These are phyloP conservation scores for Elanus axillaris DNA, from an alignment of 2,113 vertebrate species.

Conservation along the genomic window DNA sequence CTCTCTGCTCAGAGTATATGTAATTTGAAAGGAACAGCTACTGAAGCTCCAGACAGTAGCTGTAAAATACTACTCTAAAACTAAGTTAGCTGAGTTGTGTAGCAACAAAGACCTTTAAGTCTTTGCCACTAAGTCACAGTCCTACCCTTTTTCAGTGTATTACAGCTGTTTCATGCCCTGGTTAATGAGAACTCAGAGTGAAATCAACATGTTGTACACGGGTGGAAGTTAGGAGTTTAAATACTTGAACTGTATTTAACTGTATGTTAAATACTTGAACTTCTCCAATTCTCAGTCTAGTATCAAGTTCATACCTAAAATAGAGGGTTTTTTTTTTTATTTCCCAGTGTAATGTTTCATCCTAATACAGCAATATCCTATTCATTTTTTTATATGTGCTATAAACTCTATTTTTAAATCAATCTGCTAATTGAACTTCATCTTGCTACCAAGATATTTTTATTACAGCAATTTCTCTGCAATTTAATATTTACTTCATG, in stretches of 20 bases:
- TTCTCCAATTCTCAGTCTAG: background rate
- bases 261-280: conserved; percentile 1
- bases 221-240: background rate
- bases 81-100: background rate
- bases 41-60: background rate
- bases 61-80: background rate
- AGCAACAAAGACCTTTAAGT: background rate
- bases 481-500: background rate
- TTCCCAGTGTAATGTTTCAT: background rate
- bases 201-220: background rate
- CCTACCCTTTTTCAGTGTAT: background rate
- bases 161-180: background rate
- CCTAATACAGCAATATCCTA: background rate
- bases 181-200: background rate
- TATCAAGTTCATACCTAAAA: background rate
- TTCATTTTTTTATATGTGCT: background rate
- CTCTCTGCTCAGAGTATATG: background rate
- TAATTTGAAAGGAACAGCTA: background rate
- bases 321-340: background rate
- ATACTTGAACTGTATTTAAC: background rate
- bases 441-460: background rate
- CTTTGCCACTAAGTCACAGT: background rate
- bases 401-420: background rate
- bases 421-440: background rate
- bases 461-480: background rate